A percentile compares a stretch with the other conserved stretches of the same genome.
Evolutionary conservation across 2,797 vertebrate species (phyloP).

Genomic region (Distichodus sexfasciatus): DNA sequence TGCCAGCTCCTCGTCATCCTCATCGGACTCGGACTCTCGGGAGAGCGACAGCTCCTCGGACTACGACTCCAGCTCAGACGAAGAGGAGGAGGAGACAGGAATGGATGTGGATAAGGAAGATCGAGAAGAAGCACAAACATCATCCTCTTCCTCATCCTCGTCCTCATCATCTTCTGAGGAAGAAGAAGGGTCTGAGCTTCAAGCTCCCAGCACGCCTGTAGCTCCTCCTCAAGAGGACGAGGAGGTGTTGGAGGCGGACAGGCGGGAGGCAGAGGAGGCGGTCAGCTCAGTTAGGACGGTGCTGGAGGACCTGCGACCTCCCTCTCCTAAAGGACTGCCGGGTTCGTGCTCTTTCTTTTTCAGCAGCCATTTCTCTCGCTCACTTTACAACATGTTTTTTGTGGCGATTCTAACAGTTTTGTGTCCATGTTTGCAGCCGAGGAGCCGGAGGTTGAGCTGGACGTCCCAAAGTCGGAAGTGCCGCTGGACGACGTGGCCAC

Average conservation of each 20-base stretch:
- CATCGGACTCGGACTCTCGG: constrained; percentile 76
- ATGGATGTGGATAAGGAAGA: constrained; percentile 69
- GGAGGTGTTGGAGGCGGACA: constrained; percentile 49
- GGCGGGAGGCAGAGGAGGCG: constrained; percentile 36
- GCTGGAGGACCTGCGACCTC: constrained; percentile 65
- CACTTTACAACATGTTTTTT: background rate
- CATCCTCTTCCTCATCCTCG: constrained; percentile 64
- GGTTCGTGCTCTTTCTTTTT: constrained; percentile 67
- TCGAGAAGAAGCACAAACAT: constrained; percentile 51
- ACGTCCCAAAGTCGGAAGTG: constrained; percentile 64
- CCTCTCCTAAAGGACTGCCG: constrained; percentile 68
- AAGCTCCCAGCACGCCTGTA: constrained; percentile 53
- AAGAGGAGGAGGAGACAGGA: constrained; percentile 78
- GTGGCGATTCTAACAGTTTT: background rate
- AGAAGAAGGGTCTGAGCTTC: constrained; percentile 48
- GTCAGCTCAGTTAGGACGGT: constrained; percentile 6
- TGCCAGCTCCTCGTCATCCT: constrained; percentile 76
- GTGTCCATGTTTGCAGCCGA: constrained; percentile 56
- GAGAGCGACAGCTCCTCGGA: constrained; percentile 85
- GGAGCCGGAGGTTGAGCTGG: constrained; percentile 58
- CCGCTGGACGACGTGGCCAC: constrained; percentile 56
- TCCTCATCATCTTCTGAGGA: constrained; percentile 68
- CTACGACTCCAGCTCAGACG: constrained; percentile 86
- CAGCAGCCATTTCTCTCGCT: background rate
- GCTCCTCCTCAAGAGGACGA: constrained; percentile 53